Percentiles rank a stretch among this genome's conserved stretches.
Conservation (phyloP, 2,888 invertebrate genomes). For the Acronicta leporina region DNA sequence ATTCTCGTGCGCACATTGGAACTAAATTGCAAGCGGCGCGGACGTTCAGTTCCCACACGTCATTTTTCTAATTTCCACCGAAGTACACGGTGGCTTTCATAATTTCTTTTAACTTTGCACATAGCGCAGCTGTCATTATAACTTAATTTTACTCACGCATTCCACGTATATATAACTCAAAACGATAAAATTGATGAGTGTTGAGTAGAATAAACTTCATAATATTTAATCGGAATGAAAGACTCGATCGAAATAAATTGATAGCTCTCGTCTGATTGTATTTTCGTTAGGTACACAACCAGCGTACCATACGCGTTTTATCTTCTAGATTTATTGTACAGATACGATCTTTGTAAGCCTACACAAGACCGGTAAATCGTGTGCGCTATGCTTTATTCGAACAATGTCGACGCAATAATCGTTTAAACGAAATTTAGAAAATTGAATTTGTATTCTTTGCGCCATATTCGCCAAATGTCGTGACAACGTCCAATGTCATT, state of each 20-base stretch:
- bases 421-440: constrained; percentile 55
- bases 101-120: constrained; percentile 60
- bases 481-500: constrained; percentile 51
- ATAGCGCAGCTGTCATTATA: constrained; percentile 33
- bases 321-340: constrained; percentile 85
- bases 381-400: constrained; percentile 72
- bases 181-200: constrained; percentile 54
- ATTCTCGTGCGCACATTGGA: constrained; percentile 79
- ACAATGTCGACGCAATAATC: constrained; percentile 56
- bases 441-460: constrained; percentile 54
- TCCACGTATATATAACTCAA: constrained; percentile 42
- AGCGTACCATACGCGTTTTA: constrained; percentile 68
- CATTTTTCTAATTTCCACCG: constrained; percentile 82
- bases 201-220: constrained; percentile 61
- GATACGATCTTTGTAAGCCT: constrained; percentile 82
- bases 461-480: constrained; percentile 43
- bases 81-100: constrained; percentile 71
- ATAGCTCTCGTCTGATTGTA: constrained; percentile 66
- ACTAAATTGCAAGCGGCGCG: constrained; percentile 78
- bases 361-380: constrained; percentile 72
- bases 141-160: constrained; percentile 36
- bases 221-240: constrained; percentile 63
- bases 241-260: constrained; percentile 66
- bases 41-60: constrained; percentile 81
- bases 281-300: constrained; percentile 68